These are phyloP conservation scores for Apis cerana DNA, from an alignment of 1,140 invertebrate species.

Conservation along the genomic window DNA sequence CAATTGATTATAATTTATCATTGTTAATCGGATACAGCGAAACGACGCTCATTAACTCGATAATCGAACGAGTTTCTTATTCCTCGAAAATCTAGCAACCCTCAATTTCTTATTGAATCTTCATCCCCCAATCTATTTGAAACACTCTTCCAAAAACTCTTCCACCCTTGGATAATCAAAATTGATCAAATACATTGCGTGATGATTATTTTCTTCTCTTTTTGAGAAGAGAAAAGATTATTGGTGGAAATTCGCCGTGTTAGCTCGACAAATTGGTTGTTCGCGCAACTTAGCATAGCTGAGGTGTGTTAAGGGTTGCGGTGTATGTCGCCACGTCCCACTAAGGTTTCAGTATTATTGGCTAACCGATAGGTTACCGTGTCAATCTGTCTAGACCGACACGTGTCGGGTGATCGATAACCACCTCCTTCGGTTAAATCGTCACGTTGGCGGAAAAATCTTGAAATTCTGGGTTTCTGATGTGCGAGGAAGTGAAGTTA, in stretches of 20 bases:
- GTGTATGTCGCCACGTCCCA: slow-evolving; percentile 36
- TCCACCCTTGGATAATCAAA: too few relatives aligned
- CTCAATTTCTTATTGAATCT: too few relatives aligned
- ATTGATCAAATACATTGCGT: too few relatives aligned
- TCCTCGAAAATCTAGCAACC: too few relatives aligned
- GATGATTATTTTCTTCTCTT: too few relatives aligned
- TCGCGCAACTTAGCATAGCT: slow-evolving; percentile 65
- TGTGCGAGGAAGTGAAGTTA: too few relatives aligned
- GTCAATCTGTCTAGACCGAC: slow-evolving; percentile 69
- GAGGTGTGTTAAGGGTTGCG: slow-evolving; percentile 46
- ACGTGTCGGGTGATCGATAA: slow-evolving; percentile 62
- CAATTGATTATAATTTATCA: background rate
- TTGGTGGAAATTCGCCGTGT: slow-evolving; percentile 52
- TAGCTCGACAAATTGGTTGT: slow-evolving; percentile 34
- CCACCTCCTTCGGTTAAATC: background rate
- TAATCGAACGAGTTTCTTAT: background rate
- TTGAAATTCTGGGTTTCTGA: too few relatives aligned
- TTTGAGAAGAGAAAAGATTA: background rate
- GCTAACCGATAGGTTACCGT: slow-evolving; percentile 73
- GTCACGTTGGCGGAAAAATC: too few relatives aligned
- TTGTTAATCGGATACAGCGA: background rate
- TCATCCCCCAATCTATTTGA: too few relatives aligned
- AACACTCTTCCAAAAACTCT: too few relatives aligned
- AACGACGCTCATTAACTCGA: background rate
- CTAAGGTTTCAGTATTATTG: slow-evolving; percentile 75